Base-by-base conservation (phyloP, 1,140 invertebrate species). In the Cephus cinctus region DNA sequence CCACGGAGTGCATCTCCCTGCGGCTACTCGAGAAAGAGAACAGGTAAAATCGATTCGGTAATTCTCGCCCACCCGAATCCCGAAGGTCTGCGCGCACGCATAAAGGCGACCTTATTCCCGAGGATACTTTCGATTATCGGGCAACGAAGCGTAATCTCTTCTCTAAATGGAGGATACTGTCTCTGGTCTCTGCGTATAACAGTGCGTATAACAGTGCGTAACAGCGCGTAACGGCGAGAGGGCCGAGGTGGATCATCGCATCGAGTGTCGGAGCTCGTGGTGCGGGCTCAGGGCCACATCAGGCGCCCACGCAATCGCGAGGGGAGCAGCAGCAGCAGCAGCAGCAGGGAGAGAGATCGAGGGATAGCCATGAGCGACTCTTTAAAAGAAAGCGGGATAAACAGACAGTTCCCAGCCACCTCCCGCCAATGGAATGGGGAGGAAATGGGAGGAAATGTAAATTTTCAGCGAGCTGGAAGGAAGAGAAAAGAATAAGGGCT, bases 311-410 rank as follows among this genome's bases (percentile, higher is more conserved):
- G n/a, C n/a, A 38, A 43, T 18, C 15, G 42, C 42, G 40, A n/a
- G 39, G 18, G 43, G 25, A 42, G 30, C 20, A 48, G 50, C 12
- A 43, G 46, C 31, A n/a, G 41, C 47, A 25, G 43, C 27, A 43
- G 60, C 43, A 55, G 50, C 63, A 67, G 68, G 66, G 61, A n/a
- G n/a, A n/a, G n/a, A 19, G 20, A 11, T 19, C 20, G 38, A 5
- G 38, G 5, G 14, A 14, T 18, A 9, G 4, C 30, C 42, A 18
- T 12, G 14, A 65, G 57, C 62, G 59, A 57, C 62, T 71, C 65
- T 67, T 73, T 70, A 71, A 73, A 75, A 72, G 67, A 75, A 75
- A 74, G 63, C 67, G 69, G 71, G 71, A 74, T 74, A 74, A 75
- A 75, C 73, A 75, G 72, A 74, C 71, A 75, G 74, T 71, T 73